A percentile compares a stretch with the other conserved stretches of the same genome.
Evolutionary conservation across 92 coral and sea anemone genomes (phyloP).

Genomic region (Zoanthus sociatus): DNA sequence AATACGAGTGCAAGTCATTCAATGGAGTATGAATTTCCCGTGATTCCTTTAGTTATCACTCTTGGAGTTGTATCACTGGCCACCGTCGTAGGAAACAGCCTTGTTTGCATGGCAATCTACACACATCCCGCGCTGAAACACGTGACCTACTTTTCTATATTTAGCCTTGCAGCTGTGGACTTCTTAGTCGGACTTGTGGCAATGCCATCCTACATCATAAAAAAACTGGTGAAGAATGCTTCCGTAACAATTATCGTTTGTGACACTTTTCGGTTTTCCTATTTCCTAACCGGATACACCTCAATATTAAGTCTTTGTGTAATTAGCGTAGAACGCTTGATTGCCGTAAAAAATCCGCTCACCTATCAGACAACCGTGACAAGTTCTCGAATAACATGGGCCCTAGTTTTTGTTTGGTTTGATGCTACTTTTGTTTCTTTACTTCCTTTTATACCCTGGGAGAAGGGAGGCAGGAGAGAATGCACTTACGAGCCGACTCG

Average conservation of each 20-base stretch:
- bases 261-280: constrained; percentile 80
- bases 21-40: constrained; percentile 62
- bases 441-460: constrained; percentile 91
- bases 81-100: constrained; percentile 86
- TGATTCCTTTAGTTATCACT: constrained; percentile 67
- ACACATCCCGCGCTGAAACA: constrained; percentile 78
- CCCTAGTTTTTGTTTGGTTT: constrained; percentile 75
- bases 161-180: constrained; percentile 91
- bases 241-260: constrained; percentile 60
- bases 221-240: constrained; percentile 76
- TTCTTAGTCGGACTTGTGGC: constrained; percentile 88
- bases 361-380: constrained; percentile 76
- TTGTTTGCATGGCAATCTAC: constrained; percentile 87
- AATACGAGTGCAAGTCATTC: constrained; percentile 72
- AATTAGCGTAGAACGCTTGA: constrained; percentile 91
- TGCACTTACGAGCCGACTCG: constrained; percentile 88
- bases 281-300: constrained; percentile 94
- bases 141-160: constrained; percentile 88
- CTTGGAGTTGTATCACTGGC: constrained; percentile 71
- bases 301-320: constrained; percentile 91
- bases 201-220: constrained; percentile 92
- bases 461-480: constrained; percentile 46
- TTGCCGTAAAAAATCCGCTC: constrained; percentile 90
- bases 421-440: constrained; percentile 79
- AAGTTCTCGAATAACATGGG: constrained; percentile 64